Evolutionary conservation across 2,113 vertebrate genomes (phyloP), one percentile per base, ranked within the genome.

Genomic region (Nerophis ophidion): DNA sequence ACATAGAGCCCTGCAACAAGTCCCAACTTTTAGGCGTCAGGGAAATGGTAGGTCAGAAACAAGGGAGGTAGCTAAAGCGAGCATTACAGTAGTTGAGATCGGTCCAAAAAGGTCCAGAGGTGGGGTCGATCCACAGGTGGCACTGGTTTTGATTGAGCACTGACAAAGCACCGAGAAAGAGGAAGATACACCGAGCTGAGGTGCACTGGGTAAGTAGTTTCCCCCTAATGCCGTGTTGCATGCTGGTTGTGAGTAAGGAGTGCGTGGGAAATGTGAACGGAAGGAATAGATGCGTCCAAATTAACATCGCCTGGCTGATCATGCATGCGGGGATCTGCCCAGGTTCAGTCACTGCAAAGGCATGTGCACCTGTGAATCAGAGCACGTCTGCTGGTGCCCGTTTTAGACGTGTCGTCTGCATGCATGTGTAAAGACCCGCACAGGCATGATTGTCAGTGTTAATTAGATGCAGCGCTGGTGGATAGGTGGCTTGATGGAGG

Each of bases 401-500:
- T 58, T 57, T 53, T 35, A 47, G 60, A 65, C 49, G 63, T 42
- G 72, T 66, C 63, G 47, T 17, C 42, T 40, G 33, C 36, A 34
- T 48, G 48, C 12, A 44, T 54, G 68, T 54, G 63, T 16, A 63
- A 71, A 76, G 68, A 82, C 83, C 70, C 83, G 82, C 74, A 70
- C 36, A 51, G 79, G 66, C 84, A 81, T 70, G 83, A 84, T 74
- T 80, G 77, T 82, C 80, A 72, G 80, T 76, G 78, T 79, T 83
- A 81, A 83, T 74, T 77, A 81, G 74, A 83, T 65, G 76, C 72
- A 69, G 75, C 52, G 71, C 68, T 80, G 70, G 61, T 59, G 64
- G 48, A 47, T 16, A 63, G 57, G 74, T 59, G 58, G 65, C 65
- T 49, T 35, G 60, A 61, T 51, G 52, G 59, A 13, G 45, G 73